Percentiles rank a stretch among this genome's conserved stretches.
These are phyloP conservation scores for Pimephales promelas DNA, from an alignment of 2,113 vertebrate species.

Conservation along the genomic window DNA sequence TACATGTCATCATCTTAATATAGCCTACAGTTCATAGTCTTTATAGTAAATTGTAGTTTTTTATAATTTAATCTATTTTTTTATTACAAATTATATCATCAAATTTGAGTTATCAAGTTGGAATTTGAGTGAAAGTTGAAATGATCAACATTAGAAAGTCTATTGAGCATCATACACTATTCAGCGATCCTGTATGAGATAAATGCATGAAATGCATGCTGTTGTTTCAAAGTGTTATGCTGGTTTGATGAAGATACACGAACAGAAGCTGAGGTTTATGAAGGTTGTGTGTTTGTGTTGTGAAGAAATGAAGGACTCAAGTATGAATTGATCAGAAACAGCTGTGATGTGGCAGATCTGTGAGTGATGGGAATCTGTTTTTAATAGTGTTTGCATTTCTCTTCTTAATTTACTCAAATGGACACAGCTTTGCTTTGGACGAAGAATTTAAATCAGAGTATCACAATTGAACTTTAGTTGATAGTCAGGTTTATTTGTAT, in stretches of 20 bases:
- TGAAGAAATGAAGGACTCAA: not conserved
- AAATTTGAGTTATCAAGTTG: not conserved
- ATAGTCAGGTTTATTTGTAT: slow-evolving; percentile 7
- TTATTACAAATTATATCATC: not conserved
- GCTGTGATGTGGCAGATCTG: not conserved
- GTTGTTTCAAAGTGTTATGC: not conserved
- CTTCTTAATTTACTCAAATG: not conserved
- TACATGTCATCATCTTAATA: not conserved
- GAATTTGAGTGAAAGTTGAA: not conserved
- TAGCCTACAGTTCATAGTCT: not conserved
- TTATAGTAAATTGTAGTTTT: too few relatives aligned
- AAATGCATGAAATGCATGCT: not conserved
- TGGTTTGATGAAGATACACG: too few relatives aligned
- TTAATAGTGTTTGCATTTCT: slow-evolving; percentile 1
- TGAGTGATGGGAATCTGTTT: not conserved
- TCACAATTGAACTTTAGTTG: not conserved
- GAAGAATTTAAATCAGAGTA: not conserved
- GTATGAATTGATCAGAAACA: not conserved
- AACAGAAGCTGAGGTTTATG: not conserved
- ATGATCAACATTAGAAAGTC: not conserved
- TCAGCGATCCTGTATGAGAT: not conserved
- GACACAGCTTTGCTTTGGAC: not conserved
- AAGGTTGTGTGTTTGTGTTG: not conserved
- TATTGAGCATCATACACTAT: not conserved
- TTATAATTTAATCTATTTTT: too few relatives aligned